phyloP scores from a whole-genome alignment of 2,797 vertebrate genomes.

The Chromis chromis region DNA sequence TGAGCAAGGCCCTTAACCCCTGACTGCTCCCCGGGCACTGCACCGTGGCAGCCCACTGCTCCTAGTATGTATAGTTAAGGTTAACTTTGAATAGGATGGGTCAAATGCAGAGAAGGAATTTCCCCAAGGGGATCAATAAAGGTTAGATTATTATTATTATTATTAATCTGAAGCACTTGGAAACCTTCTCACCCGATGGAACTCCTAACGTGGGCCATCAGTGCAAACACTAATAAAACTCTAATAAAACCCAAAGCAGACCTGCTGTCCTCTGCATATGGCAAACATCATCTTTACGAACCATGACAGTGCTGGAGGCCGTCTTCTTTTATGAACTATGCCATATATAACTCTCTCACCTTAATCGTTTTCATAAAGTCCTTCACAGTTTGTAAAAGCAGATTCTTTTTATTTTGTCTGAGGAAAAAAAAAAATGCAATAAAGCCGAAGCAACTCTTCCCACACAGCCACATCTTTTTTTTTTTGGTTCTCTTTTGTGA shows the following conservation, averaged over 20 bases:
- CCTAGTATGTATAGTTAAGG: too few species aligned
- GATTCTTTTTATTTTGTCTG: neutral
- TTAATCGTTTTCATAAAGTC: neutral
- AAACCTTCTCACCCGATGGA: neutral
- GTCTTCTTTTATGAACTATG: neutral
- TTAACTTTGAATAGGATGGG: too few species aligned
- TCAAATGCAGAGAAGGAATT: too few species aligned
- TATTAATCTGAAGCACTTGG: neutral
- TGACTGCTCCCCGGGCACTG: too few species aligned
- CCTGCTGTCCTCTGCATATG: conserved; percentile 4
- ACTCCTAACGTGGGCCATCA: neutral
- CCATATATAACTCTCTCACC: neutral
- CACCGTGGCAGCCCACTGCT: too few species aligned
- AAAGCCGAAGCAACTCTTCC: neutral
- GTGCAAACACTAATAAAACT: conserved; percentile 16
- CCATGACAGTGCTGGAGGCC: neutral
- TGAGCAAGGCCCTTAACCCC: too few species aligned
- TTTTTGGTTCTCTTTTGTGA: conserved; percentile 13
- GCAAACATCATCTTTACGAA: conserved; percentile 9
- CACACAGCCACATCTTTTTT: conserved; percentile 11
- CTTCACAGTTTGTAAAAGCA: conserved; percentile 2
- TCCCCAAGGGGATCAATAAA: too few species aligned
- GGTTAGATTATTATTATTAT: too few species aligned
- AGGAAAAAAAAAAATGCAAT: neutral
- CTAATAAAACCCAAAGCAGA: neutral